phyloP scores from a whole-genome alignment of 2,888 invertebrate species.

The Chydorus sphaericus region DNA sequence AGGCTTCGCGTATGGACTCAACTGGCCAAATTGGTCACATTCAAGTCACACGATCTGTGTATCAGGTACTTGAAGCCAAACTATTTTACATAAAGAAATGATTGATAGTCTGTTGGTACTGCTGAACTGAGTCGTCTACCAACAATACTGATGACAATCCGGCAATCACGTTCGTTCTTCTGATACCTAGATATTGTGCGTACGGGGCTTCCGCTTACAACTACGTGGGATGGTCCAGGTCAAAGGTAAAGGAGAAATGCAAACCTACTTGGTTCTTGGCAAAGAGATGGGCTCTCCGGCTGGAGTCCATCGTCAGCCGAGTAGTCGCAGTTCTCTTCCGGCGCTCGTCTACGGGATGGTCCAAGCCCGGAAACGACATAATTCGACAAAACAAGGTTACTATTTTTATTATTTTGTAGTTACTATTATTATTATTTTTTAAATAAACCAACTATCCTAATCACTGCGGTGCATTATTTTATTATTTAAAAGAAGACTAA shows the following conservation, averaged over 20 bases:
- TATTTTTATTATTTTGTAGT: neutral
- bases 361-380: conserved; percentile 59
- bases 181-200: conserved; percentile 48
- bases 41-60: conserved; percentile 73
- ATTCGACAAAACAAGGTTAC: conserved; percentile 25
- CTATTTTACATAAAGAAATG: neutral
- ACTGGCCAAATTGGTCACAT: conserved; percentile 77
- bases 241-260: conserved; percentile 91
- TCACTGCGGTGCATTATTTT: neutral
- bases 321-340: conserved; percentile 61
- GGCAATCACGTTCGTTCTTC: neutral
- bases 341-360: conserved; percentile 80
- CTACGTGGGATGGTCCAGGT: conserved; percentile 75
- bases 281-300: conserved; percentile 42
- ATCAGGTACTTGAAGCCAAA: conserved; percentile 28
- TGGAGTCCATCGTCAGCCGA: conserved; percentile 47
- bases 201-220: conserved; percentile 54
- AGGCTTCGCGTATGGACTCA: conserved; percentile 92
- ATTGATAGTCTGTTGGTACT: neutral
- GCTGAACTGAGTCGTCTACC: too few species aligned
- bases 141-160: too few species aligned
- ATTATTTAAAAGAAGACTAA: neutral
- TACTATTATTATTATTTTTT: neutral
- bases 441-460: neutral
- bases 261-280: conserved; percentile 77